These are phyloP conservation scores for Cynodonichthys magdalenae DNA, from an alignment of 2,797 vertebrate genomes.

Conservation along the genomic window DNA sequence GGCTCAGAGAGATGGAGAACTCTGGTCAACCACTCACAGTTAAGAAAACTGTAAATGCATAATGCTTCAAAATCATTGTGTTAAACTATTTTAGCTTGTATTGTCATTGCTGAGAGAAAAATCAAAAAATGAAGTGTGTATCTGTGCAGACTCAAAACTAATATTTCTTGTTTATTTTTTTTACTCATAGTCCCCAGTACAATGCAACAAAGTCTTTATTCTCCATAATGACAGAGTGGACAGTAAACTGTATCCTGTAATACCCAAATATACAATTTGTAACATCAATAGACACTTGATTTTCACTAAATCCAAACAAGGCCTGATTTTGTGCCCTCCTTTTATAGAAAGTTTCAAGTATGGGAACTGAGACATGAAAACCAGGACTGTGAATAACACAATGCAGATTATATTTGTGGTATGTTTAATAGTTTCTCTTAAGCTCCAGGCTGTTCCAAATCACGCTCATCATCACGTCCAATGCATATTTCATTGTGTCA, in stretches of 20 bases:
- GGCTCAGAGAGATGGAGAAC: slow-evolving; percentile 6
- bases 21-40: slow-evolving; percentile 1
- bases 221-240: background rate
- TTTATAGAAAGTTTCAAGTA: background rate
- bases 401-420: slow-evolving; percentile 1
- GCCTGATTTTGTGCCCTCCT: background rate
- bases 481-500: slow-evolving; percentile 4
- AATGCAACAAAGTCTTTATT: background rate
- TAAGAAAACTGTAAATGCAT: slow-evolving; percentile 9
- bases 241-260: background rate
- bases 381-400: background rate
- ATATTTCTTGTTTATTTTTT: background rate
- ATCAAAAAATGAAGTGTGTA: slow-evolving; percentile 1
- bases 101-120: slow-evolving; percentile 10
- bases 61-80: slow-evolving; percentile 4
- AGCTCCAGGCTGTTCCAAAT: background rate
- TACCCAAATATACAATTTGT: background rate
- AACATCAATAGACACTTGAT: background rate
- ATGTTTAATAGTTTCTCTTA: background rate
- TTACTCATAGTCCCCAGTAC: background rate
- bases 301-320: background rate
- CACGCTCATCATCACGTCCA: slow-evolving; percentile 3
- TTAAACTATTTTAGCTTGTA: slow-evolving; percentile 16
- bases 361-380: slow-evolving; percentile 2
- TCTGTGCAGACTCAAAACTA: background rate